phyloP scores from a whole-genome alignment of 2,113 vertebrate genomes.

The Motacilla alba region DNA sequence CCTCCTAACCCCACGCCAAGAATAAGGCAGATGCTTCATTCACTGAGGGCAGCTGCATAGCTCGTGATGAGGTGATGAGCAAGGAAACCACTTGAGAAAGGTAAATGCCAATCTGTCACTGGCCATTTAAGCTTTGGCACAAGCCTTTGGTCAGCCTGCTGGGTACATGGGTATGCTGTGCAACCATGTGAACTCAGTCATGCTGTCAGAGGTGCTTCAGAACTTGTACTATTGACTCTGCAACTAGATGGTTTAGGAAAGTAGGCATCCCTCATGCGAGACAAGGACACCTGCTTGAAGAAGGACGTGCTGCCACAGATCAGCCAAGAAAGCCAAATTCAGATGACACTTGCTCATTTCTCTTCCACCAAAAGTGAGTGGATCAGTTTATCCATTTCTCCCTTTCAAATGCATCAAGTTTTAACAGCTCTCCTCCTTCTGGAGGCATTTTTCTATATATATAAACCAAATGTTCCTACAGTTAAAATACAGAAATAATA shows the following conservation, averaged over 20 bases:
- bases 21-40: background rate
- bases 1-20: background rate
- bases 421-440: slow-evolving; percentile 64
- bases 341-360: background rate
- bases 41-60: background rate
- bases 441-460: slow-evolving; percentile 66
- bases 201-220: background rate
- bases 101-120: background rate
- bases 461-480: slow-evolving; percentile 65
- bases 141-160: background rate
- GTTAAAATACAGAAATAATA: slow-evolving; percentile 63
- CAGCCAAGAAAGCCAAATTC: background rate
- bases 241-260: background rate
- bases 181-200: background rate
- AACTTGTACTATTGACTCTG: background rate
- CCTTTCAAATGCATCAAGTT: slow-evolving; percentile 49
- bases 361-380: slow-evolving; percentile 34
- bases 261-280: background rate
- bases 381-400: slow-evolving; percentile 54
- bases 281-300: background rate
- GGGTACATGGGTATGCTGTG: background rate
- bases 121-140: background rate
- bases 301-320: background rate
- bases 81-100: background rate
- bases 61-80: background rate